Evolutionary conservation across 1,140 invertebrate genomes (phyloP), one percentile per base, ranked within the genome.

Genomic region (Stegodyphus dumicola): DNA sequence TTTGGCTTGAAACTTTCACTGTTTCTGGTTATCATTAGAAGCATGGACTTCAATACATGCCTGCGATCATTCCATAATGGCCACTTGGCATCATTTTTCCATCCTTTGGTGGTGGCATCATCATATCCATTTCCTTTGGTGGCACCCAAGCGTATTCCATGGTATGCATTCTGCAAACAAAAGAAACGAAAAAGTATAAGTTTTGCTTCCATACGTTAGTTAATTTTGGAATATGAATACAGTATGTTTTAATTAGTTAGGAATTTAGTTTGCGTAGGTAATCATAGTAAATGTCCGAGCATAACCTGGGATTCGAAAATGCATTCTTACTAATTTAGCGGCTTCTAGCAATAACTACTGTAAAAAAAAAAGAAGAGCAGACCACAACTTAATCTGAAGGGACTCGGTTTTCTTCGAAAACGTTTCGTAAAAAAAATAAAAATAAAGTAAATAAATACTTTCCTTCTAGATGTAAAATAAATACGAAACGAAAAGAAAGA

Each of bases 41-140:
- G 33, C 33, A 3, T 3, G 33, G 33, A 33, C 33, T 60, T 60
- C 56, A 11, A 2, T 60, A 11, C 56, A 60, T 15, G 9, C 65
- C 18, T 67, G 7, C 5, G 10, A 17, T 17, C 65, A 67, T 17
- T 67, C 69, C 18, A 51, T 71, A 71, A 0, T 49, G 0, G 13
- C 69, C 33, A 71, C 69, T 71, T 51, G 33, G 5, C 69, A 71
- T 71, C 69, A 71, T 71, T 51, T 49, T 67, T 17, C 15, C 18
- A 49, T 51, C 69, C 15, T 51, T 15, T 51, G 48, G 17, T 71
- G 69, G 33, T 6, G 69, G 69, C 69, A 71, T 71, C 56, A 60
- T 60, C 15, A 10, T 60, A 60, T 60, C 56, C 9, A 9, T 15
- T 60, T 60, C 56, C 56, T 10, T 60, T 60, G 56, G 56, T 33